Evolutionary conservation across 2,113 vertebrate species (phyloP), one percentile per base, ranked within the genome.

Genomic region (Garra rufa): DNA sequence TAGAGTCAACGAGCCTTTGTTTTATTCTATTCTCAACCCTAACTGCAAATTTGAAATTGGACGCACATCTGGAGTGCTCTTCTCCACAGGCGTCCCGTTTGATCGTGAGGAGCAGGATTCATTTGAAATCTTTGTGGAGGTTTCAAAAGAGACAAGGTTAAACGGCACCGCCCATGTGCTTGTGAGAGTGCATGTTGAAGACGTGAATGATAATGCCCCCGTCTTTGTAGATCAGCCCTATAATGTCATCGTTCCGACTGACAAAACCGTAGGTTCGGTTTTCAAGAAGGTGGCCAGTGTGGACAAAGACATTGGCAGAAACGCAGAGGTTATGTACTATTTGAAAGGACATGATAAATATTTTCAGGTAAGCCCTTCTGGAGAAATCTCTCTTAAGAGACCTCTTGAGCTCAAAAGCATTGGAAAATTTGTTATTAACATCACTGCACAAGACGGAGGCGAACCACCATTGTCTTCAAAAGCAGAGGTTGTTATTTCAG

Each of bases 191-290:
- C 86, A 83, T 0, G 74, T 97, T 7, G 94, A 96, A 89, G 96
- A 97, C 76, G 81, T 94, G 71, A 97, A 97, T 48, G 96, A 97
- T 81, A 96, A 96, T 0, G 85, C 89, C 9, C 96, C 96, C 0
- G 88, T 96, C 88, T 97, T 97, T 90, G 91, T 96, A 83, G 94
- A 92, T 87, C 93, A 96, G 86, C 96, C 96, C 0, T 96, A 96
- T 89, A 95, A 94, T 0, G 94, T 94, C 8, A 89, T 92, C 1
- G 92, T 96, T 46, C 94, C 93, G 85, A 92, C 95, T 76, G 95
- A 96, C 30, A 89, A 95, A 0, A 88, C 90, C 63, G 91, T 89
- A 9, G 96, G 94, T 63, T 92, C 94, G 0, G 43, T 95, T 46
- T 93, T 97, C 83, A 93, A 88, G 7, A 84, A 9, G 2, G 94